Percentiles rank a stretch among this genome's conserved stretches.
Evolutionary conservation across 2,888 invertebrate genomes (phyloP).

Genomic region (Epiblema foenella): DNA sequence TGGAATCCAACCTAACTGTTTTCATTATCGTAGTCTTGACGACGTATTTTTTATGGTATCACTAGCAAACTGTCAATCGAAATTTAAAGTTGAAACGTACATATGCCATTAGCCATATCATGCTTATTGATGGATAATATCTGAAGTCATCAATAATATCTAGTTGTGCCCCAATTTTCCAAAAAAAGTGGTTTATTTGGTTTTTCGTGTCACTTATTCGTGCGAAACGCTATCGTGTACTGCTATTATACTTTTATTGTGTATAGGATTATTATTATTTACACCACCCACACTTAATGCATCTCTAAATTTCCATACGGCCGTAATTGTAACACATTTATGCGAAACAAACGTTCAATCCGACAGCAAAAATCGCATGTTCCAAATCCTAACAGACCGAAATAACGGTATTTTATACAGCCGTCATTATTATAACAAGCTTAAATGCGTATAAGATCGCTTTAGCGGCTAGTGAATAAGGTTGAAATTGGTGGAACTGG

Average conservation of each 20-base stretch:
- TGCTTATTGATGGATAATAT: neutral
- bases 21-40: neutral
- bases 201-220: neutral
- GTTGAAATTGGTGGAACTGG: constrained; percentile 3
- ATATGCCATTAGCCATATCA: too few relatives aligned
- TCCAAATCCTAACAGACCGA: constrained; percentile 55
- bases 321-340: constrained; percentile 38
- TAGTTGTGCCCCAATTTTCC: neutral
- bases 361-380: constrained; percentile 68
- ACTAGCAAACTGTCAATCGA: neutral
- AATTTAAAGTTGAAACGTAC: too few relatives aligned
- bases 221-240: neutral
- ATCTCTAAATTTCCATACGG: constrained; percentile 35
- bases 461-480: constrained; percentile 3
- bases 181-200: neutral
- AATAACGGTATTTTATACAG: constrained; percentile 67
- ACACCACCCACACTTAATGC: constrained; percentile 23
- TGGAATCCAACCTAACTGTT: too few relatives aligned
- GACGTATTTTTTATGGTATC: neutral
- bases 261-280: constrained; percentile 10
- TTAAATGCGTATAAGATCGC: neutral
- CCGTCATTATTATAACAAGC: constrained; percentile 65
- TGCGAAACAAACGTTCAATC: constrained; percentile 45
- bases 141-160: neutral
- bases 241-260: constrained; percentile 9